Base-by-base conservation (phyloP, 2,797 vertebrate species). In the Phalloptychus januarius region DNA sequence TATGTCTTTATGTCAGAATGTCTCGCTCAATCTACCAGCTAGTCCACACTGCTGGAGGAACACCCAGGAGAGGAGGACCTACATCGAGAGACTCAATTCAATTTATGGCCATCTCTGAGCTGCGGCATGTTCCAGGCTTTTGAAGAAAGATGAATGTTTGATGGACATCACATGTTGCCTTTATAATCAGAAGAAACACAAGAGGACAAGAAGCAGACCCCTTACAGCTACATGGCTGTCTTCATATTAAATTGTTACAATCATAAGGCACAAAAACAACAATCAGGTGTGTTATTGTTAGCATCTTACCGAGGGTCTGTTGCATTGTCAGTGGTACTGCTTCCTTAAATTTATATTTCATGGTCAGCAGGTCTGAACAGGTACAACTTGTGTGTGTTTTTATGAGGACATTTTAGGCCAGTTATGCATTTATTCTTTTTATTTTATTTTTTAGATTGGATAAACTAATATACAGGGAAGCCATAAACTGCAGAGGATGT, bases 41-140 rank as follows among this genome's bases (percentile, higher is more conserved):
- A 56, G 2, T 12, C 2, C 31, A 52, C 10, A 33, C 50, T 12
- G 2, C 0, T 42, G 67, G 38, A 40, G 4, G n/a, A 79, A 54
- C 8, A 15, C 31, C 31, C 63, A 23, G 7, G 46, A 1, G 23
- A 61, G 71, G 40, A 33, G 0, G 76, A 76, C 78, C 4, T 90
- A 86, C 74, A n/a, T 7, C 0, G 88, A 90, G 67, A 86, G 58
- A 52, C 18, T 81, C 20, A 88, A 86, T 72, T 80, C 84, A 65
- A 71, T 90, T 18, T 88, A 91, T 44, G 70, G 3, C 15, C 12
- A 38, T 11, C 12, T 63, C n/a, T 65, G 61, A 65, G 7, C 33
- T 38, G 61, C 38, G 61, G 38, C 18, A 8, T 36, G 4, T 23
- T 38, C 36, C 18, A 38, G 18, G 4, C 3, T 8, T 38, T 20